These are phyloP conservation scores for Temnothorax rugatulus DNA, from an alignment of 2,888 invertebrate species.

Conservation along the genomic window DNA sequence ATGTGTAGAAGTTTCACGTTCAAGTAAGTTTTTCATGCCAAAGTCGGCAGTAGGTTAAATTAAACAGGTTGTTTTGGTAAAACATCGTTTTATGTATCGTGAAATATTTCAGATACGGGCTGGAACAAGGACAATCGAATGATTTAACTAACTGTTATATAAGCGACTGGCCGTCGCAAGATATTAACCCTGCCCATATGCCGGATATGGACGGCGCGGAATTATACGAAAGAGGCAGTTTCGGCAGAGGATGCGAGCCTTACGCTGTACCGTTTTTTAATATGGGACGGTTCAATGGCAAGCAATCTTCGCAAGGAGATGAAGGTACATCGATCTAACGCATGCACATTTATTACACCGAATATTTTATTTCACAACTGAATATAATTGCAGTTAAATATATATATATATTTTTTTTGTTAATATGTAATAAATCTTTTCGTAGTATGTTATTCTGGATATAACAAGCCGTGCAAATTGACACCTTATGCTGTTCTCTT, in stretches of 20 bases:
- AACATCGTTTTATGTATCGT: not conserved
- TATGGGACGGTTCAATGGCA: constrained; percentile 22
- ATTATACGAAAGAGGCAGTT: constrained; percentile 93
- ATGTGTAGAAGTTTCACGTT: constrained; percentile 94
- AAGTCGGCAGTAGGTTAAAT: not conserved
- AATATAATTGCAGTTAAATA: not conserved
- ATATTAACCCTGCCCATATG: constrained; percentile 89
- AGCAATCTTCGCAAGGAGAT: constrained; percentile 40
- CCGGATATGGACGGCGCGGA: constrained; percentile 90
- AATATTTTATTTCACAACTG: not conserved
- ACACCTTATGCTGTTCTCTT: constrained; percentile 89
- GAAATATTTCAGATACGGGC: constrained; percentile 88
- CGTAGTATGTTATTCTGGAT: constrained; percentile 92
- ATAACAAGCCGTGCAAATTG: constrained; percentile 92
- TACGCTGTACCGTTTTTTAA: constrained; percentile 84
- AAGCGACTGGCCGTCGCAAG: constrained; percentile 91
- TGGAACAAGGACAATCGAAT: constrained; percentile 78
- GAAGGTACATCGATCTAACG: constrained; percentile 17
- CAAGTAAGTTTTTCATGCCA: constrained; percentile 86
- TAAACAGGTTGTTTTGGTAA: not conserved
- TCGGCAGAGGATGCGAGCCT: constrained; percentile 93
- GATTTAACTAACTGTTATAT: constrained; percentile 91
- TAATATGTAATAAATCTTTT: constrained; percentile 3
- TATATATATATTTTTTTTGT: not conserved
- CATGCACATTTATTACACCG: not conserved